These are phyloP conservation scores for Dryoscopus gambensis DNA, from an alignment of 2,113 vertebrate genomes.

Conservation along the genomic window DNA sequence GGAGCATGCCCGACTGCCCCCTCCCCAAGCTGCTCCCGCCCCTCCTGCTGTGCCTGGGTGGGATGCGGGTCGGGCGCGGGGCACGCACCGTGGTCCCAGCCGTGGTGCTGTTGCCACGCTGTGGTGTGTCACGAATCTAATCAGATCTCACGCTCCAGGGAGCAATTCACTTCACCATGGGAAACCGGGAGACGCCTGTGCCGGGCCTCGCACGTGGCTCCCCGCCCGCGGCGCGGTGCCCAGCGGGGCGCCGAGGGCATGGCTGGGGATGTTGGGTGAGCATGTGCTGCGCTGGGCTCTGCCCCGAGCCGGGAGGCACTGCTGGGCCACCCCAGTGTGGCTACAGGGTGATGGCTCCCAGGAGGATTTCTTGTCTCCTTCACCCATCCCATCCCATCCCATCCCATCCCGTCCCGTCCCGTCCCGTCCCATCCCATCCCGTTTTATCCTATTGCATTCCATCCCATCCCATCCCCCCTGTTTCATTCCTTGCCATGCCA, in stretches of 20 bases:
- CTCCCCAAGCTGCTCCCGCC: not conserved
- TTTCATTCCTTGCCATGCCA: not conserved
- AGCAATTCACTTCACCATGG: not conserved
- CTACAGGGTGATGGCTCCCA: not conserved
- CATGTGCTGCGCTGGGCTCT: not conserved
- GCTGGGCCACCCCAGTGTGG: not conserved
- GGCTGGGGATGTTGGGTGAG: not conserved
- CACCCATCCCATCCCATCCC: too few species aligned
- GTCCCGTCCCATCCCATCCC: not conserved
- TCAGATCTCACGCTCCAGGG: conserved; percentile 37
- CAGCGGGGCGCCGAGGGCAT: not conserved
- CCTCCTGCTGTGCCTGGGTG: not conserved
- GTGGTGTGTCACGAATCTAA: conserved; percentile 20
- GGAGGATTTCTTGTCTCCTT: not conserved
- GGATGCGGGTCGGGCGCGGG: fast-evolving
- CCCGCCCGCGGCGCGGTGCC: fast-evolving
- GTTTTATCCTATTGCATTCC: not conserved
- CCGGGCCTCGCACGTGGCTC: not conserved
- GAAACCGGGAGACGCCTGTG: not conserved
- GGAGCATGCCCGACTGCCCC: fast-evolving
- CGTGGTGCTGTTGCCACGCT: not conserved
- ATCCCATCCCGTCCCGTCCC: too few species aligned
- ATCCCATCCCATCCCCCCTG: not conserved
- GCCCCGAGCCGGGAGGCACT: not conserved
- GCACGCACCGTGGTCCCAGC: fast-evolving